Percentiles rank a stretch among this genome's conserved stretches.
Evolutionary conservation across 1,140 invertebrate species (phyloP).

Genomic region (Holotrichia oblita): DNA sequence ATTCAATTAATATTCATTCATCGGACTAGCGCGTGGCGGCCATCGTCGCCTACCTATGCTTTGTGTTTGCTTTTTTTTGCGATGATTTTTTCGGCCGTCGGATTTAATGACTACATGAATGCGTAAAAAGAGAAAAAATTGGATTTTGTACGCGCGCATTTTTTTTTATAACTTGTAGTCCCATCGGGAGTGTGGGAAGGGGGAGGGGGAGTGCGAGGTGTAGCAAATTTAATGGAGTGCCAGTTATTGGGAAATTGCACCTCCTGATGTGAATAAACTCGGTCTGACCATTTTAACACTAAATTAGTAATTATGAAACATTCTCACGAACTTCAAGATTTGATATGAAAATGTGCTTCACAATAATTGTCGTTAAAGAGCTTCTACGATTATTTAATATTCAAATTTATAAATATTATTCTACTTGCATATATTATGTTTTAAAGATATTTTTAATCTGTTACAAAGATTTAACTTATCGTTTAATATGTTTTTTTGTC

Average conservation of each 20-base stretch:
- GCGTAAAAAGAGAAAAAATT: constrained; percentile 27
- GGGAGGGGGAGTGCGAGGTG: neutral
- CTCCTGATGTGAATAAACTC: neutral
- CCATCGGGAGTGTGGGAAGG: constrained; percentile 17
- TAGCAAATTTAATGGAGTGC: neutral
- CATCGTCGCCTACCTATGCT: too few species aligned
- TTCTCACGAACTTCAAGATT: too few species aligned
- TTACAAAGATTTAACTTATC: too few species aligned
- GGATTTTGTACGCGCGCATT: neutral
- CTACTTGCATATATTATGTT: too few species aligned
- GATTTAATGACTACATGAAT: constrained; percentile 33
- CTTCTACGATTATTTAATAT: too few species aligned
- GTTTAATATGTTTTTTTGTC: too few species aligned
- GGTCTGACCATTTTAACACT: neutral
- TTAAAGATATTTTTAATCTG: too few species aligned
- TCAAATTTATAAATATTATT: too few species aligned
- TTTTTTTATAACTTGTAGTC: constrained; percentile 1
- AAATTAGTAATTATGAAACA: too few species aligned
- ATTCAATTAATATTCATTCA: constrained; percentile 35
- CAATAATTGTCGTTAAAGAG: too few species aligned
- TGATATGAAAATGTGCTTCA: too few species aligned
- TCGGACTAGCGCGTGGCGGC: neutral
- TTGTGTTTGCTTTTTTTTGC: too few species aligned
- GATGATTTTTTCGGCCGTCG: constrained; percentile 7
- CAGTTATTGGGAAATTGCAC: neutral